Evolutionary conservation across 2,113 vertebrate genomes (phyloP).

Genomic region (Gobiocypris rarus): DNA sequence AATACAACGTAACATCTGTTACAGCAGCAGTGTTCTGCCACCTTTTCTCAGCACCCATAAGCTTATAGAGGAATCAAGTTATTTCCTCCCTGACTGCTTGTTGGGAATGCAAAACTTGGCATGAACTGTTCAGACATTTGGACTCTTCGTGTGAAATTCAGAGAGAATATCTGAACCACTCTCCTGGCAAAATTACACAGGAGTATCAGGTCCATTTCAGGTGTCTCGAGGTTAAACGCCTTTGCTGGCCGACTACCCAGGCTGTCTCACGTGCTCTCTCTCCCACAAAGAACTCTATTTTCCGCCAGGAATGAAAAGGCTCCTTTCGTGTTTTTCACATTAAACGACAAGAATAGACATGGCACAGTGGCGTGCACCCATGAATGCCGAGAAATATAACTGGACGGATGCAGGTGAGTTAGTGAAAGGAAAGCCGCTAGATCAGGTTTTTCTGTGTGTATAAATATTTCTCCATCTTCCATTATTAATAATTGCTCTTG

Average conservation of each 20-base stretch:
- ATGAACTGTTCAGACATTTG: not conserved
- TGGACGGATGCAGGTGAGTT: slow-evolving; percentile 62
- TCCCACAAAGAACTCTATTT: slow-evolving; percentile 12
- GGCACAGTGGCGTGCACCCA: too few relatives aligned
- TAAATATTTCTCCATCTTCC: slow-evolving; percentile 66
- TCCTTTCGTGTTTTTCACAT: not conserved
- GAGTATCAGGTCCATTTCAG: slow-evolving; percentile 23
- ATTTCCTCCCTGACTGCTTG: slow-evolving; percentile 24
- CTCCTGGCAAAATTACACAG: not conserved
- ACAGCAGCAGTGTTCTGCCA: slow-evolving; percentile 59
- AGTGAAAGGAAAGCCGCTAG: slow-evolving; percentile 57
- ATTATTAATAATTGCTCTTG: slow-evolving; percentile 73
- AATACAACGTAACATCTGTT: slow-evolving; percentile 70
- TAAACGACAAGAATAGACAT: not conserved
- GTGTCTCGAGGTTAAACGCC: slow-evolving; percentile 23
- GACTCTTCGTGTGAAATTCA: slow-evolving; percentile 12
- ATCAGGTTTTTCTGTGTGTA: slow-evolving; percentile 62
- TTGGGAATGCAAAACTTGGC: slow-evolving; percentile 13
- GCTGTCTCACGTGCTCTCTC: not conserved
- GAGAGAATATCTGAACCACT: slow-evolving; percentile 2
- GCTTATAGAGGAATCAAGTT: slow-evolving; percentile 17
- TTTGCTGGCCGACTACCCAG: not conserved
- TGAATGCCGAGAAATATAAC: slow-evolving; percentile 50
- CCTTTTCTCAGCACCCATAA: not conserved
- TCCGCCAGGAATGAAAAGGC: not conserved